Evolutionary conservation across 2,797 vertebrate species (phyloP).

Genomic region (Chiroxiphia lanceolata): DNA sequence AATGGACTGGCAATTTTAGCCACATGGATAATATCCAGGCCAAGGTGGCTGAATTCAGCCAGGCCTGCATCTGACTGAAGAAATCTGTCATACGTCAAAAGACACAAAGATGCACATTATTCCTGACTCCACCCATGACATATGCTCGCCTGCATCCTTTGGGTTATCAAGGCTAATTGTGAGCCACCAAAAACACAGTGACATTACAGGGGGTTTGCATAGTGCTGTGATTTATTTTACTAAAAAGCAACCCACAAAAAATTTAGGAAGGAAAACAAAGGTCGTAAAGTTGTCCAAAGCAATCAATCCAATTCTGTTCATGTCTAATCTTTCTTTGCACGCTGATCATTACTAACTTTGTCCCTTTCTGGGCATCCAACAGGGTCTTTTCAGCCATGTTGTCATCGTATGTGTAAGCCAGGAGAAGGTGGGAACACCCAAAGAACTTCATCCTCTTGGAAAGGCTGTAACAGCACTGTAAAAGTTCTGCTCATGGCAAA

Average conservation of each 20-base stretch:
- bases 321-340: neutral
- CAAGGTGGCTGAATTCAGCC: constrained; percentile 57
- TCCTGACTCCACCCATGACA: neutral
- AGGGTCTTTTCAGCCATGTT: neutral
- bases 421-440: neutral
- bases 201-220: neutral
- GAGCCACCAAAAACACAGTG: neutral
- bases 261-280: constrained; percentile 44
- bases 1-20: constrained; percentile 43
- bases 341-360: neutral
- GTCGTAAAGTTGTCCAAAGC: neutral
- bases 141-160: neutral
- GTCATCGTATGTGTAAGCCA: neutral
- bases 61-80: constrained; percentile 55
- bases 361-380: neutral
- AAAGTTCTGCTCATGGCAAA: neutral
- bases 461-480: neutral
- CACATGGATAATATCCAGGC: constrained; percentile 60
- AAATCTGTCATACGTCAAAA: neutral
- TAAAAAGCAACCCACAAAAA: neutral
- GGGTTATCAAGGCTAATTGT: neutral
- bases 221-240: constrained; percentile 25
- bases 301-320: neutral
- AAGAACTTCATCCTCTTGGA: neutral
- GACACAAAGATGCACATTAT: constrained; percentile 11